Base-by-base conservation (phyloP, 2,113 vertebrate genomes). In the Delphinapterus leucas region DNA sequence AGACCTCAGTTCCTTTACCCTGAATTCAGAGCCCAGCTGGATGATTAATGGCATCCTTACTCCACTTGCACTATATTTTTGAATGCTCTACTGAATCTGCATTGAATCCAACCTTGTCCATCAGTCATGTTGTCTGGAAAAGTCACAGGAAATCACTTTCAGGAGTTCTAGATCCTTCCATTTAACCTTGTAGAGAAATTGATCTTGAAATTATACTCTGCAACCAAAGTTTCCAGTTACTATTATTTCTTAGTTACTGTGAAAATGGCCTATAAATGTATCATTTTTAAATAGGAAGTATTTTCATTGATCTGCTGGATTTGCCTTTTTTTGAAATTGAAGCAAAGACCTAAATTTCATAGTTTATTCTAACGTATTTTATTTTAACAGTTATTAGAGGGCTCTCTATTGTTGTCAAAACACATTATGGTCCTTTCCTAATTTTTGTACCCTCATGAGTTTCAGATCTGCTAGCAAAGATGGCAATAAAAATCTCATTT, bases 161-260 rank as follows among this genome's bases (percentile, higher is more conserved):
- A 89, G 79, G 67, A 77, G 41, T 70, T 93, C 31, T 77, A 93
- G 92, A 90, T 80, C 93, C n/a, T 41, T 92, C 31, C 15, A 41
- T 47, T 88, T 96, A 84, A 92, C 49, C 83, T 93, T 79, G 26
- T 38, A 70, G 17, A 96, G 76, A 90, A 44, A 93, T 23, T 70
- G 38, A 80, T 84, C 60, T 88, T 95, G 58, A 93, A 97, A 92
- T 47, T 91, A 2, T 76, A 90, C 67, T 44, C 84, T 86, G 47
- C 71, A 93, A 60, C 26, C 21, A 60, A 96, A 90, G 41, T 96
- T 91, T 95, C 70, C 44, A 88, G 73, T 96, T 93, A 83, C 33
- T 80, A 77, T 74, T 80, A 41, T 65, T 83, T 92, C 36, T 88
- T 6, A 47, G 18, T 93, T 47, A 55, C 31, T 26, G 77, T n/a